Percentiles rank a stretch among this genome's conserved stretches.
These are phyloP conservation scores for Poecilia wingei DNA, from an alignment of 2,797 vertebrate species.

Conservation along the genomic window DNA sequence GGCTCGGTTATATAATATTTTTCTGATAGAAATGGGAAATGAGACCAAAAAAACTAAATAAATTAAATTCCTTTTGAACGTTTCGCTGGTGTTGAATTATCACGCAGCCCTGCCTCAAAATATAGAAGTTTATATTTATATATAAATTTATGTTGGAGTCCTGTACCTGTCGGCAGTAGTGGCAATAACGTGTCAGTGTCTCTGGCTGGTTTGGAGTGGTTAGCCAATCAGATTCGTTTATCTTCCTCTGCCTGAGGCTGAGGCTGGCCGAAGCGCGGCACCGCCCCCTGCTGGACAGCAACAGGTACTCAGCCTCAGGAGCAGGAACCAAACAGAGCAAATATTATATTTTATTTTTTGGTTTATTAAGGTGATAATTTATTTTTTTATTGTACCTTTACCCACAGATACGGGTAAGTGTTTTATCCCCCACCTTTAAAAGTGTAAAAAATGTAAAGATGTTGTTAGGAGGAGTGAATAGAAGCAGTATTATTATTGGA, in stretches of 20 bases:
- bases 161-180: constrained; percentile 13
- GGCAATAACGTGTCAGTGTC: constrained; percentile 3
- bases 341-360: constrained; percentile 70
- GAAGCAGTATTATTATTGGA: constrained; percentile 52
- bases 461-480: constrained; percentile 39
- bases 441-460: constrained; percentile 56
- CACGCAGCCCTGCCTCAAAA: constrained; percentile 22
- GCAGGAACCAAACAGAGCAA: constrained; percentile 38
- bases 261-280: constrained; percentile 29
- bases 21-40: constrained; percentile 28
- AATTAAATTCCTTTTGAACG: constrained; percentile 7
- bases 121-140: constrained; percentile 8
- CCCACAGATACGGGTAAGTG: constrained; percentile 39
- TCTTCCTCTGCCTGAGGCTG: constrained; percentile 23
- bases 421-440: constrained; percentile 27
- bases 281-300: constrained; percentile 54
- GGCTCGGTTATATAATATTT: constrained; percentile 38
- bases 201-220: constrained; percentile 35
- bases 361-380: constrained; percentile 72
- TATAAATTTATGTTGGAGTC: constrained; percentile 3
- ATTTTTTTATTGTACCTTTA: constrained; percentile 72
- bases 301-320: constrained; percentile 28
- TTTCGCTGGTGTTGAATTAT: constrained; percentile 12
- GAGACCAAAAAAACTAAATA: constrained; percentile 8
- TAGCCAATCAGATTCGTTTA: constrained; percentile 44